Evolutionary conservation across 2,888 invertebrate genomes (phyloP), one percentile per base, ranked within the genome.

Genomic region (Coelinius sp.): DNA sequence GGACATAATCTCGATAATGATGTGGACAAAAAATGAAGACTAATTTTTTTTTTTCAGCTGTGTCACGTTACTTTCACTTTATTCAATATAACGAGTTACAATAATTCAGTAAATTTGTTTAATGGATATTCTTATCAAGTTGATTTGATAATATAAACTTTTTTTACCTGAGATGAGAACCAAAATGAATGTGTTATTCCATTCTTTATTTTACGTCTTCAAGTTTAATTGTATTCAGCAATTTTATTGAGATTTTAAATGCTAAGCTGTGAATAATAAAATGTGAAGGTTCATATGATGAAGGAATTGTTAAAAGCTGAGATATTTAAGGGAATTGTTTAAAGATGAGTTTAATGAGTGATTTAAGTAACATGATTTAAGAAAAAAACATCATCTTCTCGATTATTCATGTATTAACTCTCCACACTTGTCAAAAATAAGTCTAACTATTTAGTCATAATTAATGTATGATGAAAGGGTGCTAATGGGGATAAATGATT

Each of bases 91-190:
- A 59, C 59, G 20, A 17, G 8, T 12, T 59, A 59, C 59, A 59
- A 31, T 59, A 20, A 7, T 31, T 59, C 35, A 35, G 8, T 59
- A 17, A 59, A 59, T 59, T 59, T 59, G 14, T 35, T 5, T 8
- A 59, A 59, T 31, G 31, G 17, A 25, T 8, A 56, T 17, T 56
- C 31, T 25, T 53, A 53, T 59, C 31, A 31, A 59, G 35, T 59
- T 35, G 6, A 35, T 14, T 6, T 17, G 59, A 59, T 59, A 59
- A 10, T 31, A 59, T 35, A 12, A 56, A 56, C 27, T 59, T 59
- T 35, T 10, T n/a, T 3, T 59, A 59, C 59, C 59, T 59, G 59
- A 59, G 59, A 59, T 59, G 31, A 59, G 17, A 59, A 59, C 59
- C n/a, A 53, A 53, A 41, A 41, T 49, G 6, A 20, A 8, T 14